phyloP scores from a whole-genome alignment of 53 echinoderm and acorn worm genomes.

The Echinarachnius parma region DNA sequence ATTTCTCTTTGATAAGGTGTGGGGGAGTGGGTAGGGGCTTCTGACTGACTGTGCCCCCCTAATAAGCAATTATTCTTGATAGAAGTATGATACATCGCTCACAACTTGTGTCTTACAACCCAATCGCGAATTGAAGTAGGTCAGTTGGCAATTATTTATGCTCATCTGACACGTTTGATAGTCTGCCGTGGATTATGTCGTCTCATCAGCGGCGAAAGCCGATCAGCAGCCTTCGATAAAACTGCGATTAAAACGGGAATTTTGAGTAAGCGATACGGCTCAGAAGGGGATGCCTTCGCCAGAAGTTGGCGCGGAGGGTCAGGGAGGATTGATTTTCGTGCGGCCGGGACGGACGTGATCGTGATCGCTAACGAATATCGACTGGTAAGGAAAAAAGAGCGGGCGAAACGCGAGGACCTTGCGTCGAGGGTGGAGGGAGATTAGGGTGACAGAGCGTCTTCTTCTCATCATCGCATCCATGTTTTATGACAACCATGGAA shows the following conservation, averaged over 20 bases:
- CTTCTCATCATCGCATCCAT: conserved; percentile 42
- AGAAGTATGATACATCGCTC: too few relatives aligned
- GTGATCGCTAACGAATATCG: conserved; percentile 39
- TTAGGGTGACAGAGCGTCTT: not conserved
- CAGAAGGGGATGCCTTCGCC: conserved; percentile 44
- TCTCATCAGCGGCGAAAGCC: conserved; percentile 40
- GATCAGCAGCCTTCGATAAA: conserved; percentile 45
- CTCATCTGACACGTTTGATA: conserved; percentile 41
- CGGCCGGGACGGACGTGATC: conserved; percentile 22
- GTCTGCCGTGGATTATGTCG: conserved; percentile 44
- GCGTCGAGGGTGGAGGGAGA: conserved; percentile 8
- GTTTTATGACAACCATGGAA: conserved; percentile 36
- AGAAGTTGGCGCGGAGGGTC: conserved; percentile 43
- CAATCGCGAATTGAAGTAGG: conserved; percentile 41
- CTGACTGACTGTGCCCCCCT: too few relatives aligned
- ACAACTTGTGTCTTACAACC: too few relatives aligned
- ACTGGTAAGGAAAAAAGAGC: conserved; percentile 19
- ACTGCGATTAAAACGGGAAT: conserved; percentile 51
- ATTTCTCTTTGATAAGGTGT: too few relatives aligned
- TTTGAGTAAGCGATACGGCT: conserved; percentile 37
- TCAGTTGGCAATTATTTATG: conserved; percentile 52
- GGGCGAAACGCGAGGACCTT: conserved; percentile 11
- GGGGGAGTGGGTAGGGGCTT: too few relatives aligned
- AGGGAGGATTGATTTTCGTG: conserved; percentile 43
- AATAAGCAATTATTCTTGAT: too few relatives aligned